Evolutionary conservation across 2,797 vertebrate genomes (phyloP).

Genomic region (Philypnodon macrostomus): DNA sequence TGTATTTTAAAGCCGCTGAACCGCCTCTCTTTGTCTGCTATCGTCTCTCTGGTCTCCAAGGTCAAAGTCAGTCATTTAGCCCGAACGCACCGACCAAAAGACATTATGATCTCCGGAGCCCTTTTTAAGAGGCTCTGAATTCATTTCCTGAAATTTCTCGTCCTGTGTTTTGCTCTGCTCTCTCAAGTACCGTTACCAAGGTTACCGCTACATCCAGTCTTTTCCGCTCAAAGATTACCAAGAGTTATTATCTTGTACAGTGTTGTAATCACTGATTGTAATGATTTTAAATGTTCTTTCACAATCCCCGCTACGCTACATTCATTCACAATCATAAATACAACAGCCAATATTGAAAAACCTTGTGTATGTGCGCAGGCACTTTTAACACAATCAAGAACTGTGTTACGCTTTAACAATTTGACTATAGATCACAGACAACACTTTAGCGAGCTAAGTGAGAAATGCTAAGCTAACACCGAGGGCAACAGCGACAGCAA

Average conservation of each 20-base stretch:
- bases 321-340: background rate
- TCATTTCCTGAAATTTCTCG: slow-evolving; percentile 6
- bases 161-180: slow-evolving; percentile 20
- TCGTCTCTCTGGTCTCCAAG: slow-evolving; percentile 4
- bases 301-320: background rate
- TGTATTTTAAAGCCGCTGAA: background rate
- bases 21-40: background rate
- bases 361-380: too few species aligned
- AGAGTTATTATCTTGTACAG: slow-evolving; percentile 7
- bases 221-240: slow-evolving; percentile 19
- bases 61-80: background rate
- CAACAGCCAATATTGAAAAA: too few species aligned
- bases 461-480: too few species aligned
- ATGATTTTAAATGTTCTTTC: slow-evolving; percentile 9
- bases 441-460: too few species aligned
- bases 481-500: too few species aligned
- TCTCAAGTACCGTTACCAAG: slow-evolving; percentile 35
- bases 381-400: too few species aligned
- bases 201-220: slow-evolving; percentile 25
- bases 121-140: slow-evolving; percentile 19
- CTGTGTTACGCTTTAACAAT: too few species aligned
- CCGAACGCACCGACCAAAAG: slow-evolving; percentile 6
- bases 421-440: too few species aligned
- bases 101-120: background rate
- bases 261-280: slow-evolving; percentile 1